Conservation (phyloP, 2,888 invertebrate species). For the Leptarthrus brevirostris region DNA sequence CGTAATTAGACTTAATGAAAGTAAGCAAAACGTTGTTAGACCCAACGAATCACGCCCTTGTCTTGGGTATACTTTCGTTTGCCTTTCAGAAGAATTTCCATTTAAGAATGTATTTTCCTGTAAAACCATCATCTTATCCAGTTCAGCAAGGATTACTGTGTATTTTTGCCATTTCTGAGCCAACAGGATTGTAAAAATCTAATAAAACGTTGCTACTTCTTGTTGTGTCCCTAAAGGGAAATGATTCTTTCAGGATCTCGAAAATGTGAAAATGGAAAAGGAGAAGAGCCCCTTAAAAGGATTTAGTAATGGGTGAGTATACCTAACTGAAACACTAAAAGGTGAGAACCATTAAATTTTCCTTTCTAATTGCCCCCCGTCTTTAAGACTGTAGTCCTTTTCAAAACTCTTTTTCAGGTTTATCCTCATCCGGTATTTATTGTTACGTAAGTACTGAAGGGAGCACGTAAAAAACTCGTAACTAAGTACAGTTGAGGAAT, state of each 20-base stretch:
- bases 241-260: conserved; percentile 12
- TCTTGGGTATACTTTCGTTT: background rate
- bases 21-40: background rate
- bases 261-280: conserved; percentile 1
- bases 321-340: background rate
- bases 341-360: conserved; percentile 39
- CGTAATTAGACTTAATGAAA: conserved; percentile 15
- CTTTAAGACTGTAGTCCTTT: conserved; percentile 17
- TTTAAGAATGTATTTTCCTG: background rate
- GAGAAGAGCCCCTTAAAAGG: background rate
- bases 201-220: conserved; percentile 35
- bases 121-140: background rate
- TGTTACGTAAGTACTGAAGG: conserved; percentile 14
- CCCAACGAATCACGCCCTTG: background rate
- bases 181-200: conserved; percentile 46
- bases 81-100: background rate
- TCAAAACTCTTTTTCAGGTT: conserved; percentile 3
- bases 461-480: conserved; percentile 37
- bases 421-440: conserved; percentile 27
- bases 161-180: conserved; percentile 38
- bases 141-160: background rate
- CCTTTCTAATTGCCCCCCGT: conserved; percentile 34
- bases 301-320: conserved; percentile 1
- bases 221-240: conserved; percentile 19
- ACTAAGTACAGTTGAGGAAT: conserved; percentile 25